These are phyloP conservation scores for Gyps fulvus DNA, from an alignment of 2,113 vertebrate genomes.

Conservation along the genomic window DNA sequence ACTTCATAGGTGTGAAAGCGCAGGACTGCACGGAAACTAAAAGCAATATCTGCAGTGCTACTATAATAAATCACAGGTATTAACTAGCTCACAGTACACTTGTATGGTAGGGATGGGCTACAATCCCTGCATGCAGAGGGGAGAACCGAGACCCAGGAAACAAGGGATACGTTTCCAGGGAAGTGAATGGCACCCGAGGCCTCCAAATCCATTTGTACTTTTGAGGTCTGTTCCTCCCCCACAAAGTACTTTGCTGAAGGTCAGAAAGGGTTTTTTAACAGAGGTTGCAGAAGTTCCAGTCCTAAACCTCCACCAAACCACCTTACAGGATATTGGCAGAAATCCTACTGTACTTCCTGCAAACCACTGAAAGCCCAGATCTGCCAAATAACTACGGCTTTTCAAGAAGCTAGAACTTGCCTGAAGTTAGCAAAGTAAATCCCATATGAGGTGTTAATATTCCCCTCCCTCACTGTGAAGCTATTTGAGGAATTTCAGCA, in stretches of 20 bases:
- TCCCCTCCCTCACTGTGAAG: neutral
- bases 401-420: neutral
- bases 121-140: rapidly evolving
- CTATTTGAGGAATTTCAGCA: neutral
- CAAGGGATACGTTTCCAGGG: neutral
- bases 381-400: neutral
- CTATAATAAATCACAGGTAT: neutral
- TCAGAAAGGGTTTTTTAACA: neutral
- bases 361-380: neutral
- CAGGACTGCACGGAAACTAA: neutral
- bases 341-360: neutral
- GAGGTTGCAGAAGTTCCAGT: neutral
- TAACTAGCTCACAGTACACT: neutral
- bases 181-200: neutral
- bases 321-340: neutral
- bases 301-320: neutral
- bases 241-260: neutral
- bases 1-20: neutral
- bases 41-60: neutral
- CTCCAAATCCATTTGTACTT: neutral
- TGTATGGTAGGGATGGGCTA: neutral
- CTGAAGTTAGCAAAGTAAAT: neutral
- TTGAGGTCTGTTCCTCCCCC: neutral
- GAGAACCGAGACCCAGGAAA: neutral
- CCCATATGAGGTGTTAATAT: neutral